Conservation (phyloP, 2,797 vertebrate species). For the Danionella dracula region DNA sequence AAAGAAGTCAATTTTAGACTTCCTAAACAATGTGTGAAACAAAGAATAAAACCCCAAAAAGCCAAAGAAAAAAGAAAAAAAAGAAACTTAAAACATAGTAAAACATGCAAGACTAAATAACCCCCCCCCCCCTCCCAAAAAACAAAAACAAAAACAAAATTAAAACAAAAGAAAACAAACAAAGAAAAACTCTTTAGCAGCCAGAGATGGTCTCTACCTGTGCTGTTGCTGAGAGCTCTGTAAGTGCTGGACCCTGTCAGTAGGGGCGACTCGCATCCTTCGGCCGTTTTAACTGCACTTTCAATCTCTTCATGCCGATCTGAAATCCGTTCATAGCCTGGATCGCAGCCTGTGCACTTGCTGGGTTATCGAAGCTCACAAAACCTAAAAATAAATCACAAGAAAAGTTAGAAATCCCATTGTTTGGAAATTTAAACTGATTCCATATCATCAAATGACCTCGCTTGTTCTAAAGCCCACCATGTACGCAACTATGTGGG, state of each 20-base stretch:
- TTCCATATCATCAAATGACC: not conserved
- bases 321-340: constrained; percentile 99
- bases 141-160: no score
- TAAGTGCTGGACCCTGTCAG: constrained; percentile 71
- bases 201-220: constrained; percentile 54
- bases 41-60: no score
- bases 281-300: constrained; percentile 96
- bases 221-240: constrained; percentile 64
- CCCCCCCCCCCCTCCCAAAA: no score
- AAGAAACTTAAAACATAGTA: no score
- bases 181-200: not conserved
- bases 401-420: not conserved
- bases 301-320: constrained; percentile 97
- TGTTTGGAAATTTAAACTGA: not conserved
- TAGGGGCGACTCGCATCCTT: constrained; percentile 94
- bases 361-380: constrained; percentile 98
- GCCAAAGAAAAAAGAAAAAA: no score
- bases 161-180: not conserved
- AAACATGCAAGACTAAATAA: no score
- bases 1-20: no score
- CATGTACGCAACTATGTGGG: not conserved
- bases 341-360: constrained; percentile 95
- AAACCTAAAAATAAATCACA: constrained; percentile 73
- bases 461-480: not conserved
- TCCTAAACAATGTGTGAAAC: no score